Conservation (phyloP, 2,113 vertebrate species). For the Coracopsis vasa region DNA sequence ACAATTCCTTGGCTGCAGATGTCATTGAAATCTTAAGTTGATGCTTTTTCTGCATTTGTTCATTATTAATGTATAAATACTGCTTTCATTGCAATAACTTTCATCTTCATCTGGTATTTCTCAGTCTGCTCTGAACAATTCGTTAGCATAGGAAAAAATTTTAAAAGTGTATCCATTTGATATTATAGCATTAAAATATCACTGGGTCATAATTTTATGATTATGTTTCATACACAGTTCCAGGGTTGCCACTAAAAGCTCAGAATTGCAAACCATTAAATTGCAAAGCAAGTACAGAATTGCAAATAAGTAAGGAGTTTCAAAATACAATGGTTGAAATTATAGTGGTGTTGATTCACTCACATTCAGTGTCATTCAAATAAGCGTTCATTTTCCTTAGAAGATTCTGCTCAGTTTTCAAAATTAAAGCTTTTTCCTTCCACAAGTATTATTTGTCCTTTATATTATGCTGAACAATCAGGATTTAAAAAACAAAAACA, state of each 20-base stretch:
- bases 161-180: neutral
- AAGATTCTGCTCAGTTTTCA: neutral
- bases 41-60: neutral
- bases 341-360: neutral
- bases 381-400: neutral
- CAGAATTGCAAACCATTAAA: neutral
- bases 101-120: neutral
- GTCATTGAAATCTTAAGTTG: neutral
- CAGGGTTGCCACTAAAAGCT: neutral
- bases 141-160: neutral
- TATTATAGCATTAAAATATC: neutral
- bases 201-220: neutral
- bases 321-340: slow-evolving; percentile 22
- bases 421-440: neutral
- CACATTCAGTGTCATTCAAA: neutral
- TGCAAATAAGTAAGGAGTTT: neutral
- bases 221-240: neutral
- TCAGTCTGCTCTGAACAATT: neutral
- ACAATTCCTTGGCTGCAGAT: neutral
- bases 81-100: neutral
- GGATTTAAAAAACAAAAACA: neutral
- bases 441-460: neutral
- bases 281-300: neutral
- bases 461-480: neutral
- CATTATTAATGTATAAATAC: neutral